Evolutionary conservation across 2,888 invertebrate species (phyloP), one percentile per base, ranked within the genome.

Genomic region (Pristionchus maxplancki): DNA sequence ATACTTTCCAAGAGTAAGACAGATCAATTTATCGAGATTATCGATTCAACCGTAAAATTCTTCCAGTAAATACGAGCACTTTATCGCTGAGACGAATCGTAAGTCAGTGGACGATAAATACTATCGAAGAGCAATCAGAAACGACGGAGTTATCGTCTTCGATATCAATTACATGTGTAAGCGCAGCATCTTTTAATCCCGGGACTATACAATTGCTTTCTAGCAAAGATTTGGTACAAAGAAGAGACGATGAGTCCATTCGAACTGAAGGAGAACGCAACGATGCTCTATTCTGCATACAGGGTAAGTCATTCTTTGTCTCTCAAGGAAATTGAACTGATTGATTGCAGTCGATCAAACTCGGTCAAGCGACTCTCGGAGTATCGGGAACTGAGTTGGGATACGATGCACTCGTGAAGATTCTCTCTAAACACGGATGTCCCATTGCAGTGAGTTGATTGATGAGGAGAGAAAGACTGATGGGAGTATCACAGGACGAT

Each of bases 41-140:
- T n/a, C n/a, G n/a, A n/a, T n/a, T n/a, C n/a, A n/a, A n/a, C 0
- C n/a, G 9, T 37, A 1, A 1, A 9, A 0, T n/a, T n/a, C 88
- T 89, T 92, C 11, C 88, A 93, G 93, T 31, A 90, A 89, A n/a
- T 94, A 94, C 89, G 91, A 93, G 71, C 94, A 95, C 89, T 94
- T 94, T 90, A 92, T 94, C 28, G 90, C 92, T 44, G 93, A 94
- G 48, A 87, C 92, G 34, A 93, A 94, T 87, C 88, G 91, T 15
- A 93, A 93, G 83, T 91, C 93, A 2, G 90, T 91, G 15, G 94
- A 95, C 50, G 94, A 94, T 53, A 89, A 91, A 11, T 95, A 94
- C 90, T 94, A 92, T 89, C 90, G 93, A 74, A 89, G 94, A 53
- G 93, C 94, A 17, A 93, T 94, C 15, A 90, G 94, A 37, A 93